phyloP scores from a whole-genome alignment of 2,888 invertebrate genomes.

The Lasius platythorax region DNA sequence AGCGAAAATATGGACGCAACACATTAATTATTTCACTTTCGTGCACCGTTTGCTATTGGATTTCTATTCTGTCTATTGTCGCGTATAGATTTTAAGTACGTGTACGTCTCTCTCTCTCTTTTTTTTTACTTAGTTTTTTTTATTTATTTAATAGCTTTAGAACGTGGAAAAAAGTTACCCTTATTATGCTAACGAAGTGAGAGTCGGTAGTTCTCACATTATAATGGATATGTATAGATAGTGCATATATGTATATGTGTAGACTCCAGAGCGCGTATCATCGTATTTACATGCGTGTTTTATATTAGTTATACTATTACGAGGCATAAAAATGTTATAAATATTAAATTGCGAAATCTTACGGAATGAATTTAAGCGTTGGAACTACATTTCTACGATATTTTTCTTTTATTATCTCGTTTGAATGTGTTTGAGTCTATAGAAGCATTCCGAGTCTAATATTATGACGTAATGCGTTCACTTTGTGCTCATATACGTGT shows the following conservation, averaged over 20 bases:
- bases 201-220: neutral
- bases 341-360: neutral
- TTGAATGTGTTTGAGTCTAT: slow-evolving; percentile 28
- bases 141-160: neutral
- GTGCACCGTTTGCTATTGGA: neutral
- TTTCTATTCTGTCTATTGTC: neutral
- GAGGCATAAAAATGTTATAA: neutral
- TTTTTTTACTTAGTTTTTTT: neutral
- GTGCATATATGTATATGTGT: neutral
- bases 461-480: slow-evolving; percentile 39
- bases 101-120: neutral
- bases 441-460: slow-evolving; percentile 32
- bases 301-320: neutral
- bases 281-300: neutral
- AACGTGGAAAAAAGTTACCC: neutral
- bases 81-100: neutral
- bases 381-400: neutral
- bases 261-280: neutral
- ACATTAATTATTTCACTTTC: slow-evolving; percentile 11
- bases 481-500: neutral
- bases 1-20: slow-evolving; percentile 13
- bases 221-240: neutral
- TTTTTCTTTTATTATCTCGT: neutral
- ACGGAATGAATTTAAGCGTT: neutral
- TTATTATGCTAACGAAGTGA: neutral